phyloP scores from a whole-genome alignment of 2,113 vertebrate species.

The Scartelaos histophorus region DNA sequence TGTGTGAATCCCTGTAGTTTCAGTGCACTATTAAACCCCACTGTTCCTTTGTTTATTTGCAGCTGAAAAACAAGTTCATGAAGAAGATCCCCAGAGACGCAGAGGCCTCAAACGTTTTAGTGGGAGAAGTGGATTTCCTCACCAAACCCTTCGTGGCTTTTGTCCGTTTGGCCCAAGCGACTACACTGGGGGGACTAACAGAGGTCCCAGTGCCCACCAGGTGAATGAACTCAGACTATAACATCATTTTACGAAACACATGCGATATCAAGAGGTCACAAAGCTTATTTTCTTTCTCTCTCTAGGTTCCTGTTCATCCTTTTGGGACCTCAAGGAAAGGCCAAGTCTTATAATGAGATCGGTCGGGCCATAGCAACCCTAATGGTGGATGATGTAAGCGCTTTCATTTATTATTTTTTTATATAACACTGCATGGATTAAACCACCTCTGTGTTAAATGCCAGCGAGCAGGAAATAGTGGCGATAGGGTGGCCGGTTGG shows the following conservation, averaged over 20 bases:
- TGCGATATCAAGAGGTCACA: background rate
- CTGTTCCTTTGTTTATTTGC: constrained; percentile 13
- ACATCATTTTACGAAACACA: background rate
- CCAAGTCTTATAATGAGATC: constrained; percentile 96
- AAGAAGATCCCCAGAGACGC: constrained; percentile 99
- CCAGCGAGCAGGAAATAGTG: background rate
- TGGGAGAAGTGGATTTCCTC: constrained; percentile 96
- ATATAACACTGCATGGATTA: background rate
- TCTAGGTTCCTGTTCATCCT: constrained; percentile 95
- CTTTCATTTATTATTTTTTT: constrained; percentile 10
- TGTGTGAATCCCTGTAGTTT: background rate
- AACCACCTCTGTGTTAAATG: background rate
- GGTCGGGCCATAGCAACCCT: constrained; percentile 94
- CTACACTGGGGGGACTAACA: constrained; percentile 91
- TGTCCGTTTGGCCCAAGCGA: constrained; percentile 89
- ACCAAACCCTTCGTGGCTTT: constrained; percentile 96
- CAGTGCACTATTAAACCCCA: background rate
- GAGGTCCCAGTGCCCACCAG: constrained; percentile 97
- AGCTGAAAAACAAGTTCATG: constrained; percentile 98
- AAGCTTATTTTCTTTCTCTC: constrained; percentile 7
- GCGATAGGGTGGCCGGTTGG: too few species aligned
- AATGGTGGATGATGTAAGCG: constrained; percentile 95
- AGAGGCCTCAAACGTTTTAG: constrained; percentile 94
- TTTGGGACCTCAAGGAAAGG: constrained; percentile 89
- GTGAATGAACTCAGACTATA: constrained; percentile 60